Evolutionary conservation across 2,888 invertebrate species (phyloP).

Genomic region (Caenorhabditis plicata): DNA sequence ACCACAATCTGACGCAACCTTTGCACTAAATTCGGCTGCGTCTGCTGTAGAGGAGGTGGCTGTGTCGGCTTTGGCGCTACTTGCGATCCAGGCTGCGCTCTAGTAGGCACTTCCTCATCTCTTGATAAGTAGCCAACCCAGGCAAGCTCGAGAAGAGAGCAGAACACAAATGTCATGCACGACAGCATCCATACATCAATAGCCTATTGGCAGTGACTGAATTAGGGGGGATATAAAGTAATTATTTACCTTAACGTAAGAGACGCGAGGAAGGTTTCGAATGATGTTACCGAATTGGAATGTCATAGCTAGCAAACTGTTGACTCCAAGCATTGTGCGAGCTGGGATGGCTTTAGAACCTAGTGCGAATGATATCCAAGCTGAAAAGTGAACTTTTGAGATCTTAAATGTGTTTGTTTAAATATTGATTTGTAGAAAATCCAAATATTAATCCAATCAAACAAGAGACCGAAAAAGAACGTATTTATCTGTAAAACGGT

Average conservation of each 20-base stretch:
- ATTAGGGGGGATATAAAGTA: no score
- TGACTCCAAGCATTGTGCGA: constrained; percentile 65
- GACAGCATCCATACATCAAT: constrained; percentile 65
- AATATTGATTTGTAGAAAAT: not conserved
- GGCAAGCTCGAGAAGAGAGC: constrained; percentile 63
- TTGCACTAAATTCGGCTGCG: no score
- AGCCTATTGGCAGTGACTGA: no score
- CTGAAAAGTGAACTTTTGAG: constrained; percentile 42
- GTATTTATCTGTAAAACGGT: no score
- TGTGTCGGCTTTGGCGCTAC: constrained; percentile 22
- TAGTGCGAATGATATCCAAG: constrained; percentile 65
- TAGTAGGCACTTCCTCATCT: constrained; percentile 35
- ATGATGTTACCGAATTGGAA: constrained; percentile 66
- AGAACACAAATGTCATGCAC: constrained; percentile 65
- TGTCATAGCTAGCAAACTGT: constrained; percentile 61
- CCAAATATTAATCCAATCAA: no score
- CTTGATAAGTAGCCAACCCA: constrained; percentile 62
- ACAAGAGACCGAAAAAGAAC: no score
- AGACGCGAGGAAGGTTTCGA: constrained; percentile 63
- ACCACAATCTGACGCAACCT: no score
- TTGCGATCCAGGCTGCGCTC: constrained; percentile 5
- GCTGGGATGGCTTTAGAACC: constrained; percentile 65
- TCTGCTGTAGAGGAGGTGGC: constrained; percentile 21
- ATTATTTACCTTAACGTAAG: constrained; percentile 62
- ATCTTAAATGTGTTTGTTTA: not conserved